Evolutionary conservation across 2,888 invertebrate genomes (phyloP), one percentile per base, ranked within the genome.

Genomic region (Aromia moschata): DNA sequence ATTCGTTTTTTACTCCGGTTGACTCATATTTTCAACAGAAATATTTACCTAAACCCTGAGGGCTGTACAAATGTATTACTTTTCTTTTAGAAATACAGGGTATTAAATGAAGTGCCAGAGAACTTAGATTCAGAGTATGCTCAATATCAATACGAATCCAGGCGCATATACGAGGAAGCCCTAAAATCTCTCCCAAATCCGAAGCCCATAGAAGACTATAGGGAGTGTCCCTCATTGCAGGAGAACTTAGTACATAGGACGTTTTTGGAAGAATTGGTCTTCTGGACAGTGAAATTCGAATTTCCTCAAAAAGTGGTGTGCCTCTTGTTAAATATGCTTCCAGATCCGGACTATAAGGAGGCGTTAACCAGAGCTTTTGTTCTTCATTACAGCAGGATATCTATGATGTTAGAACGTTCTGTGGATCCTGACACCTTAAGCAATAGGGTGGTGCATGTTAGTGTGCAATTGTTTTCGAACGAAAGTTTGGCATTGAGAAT

Each of bases 211-310:
- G 87, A 88, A 74, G 89, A 90, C 70, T 93, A 92, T 76, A 89
- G 90, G 72, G 89, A 93, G 79, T 87, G 92, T 73, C 89, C 91
- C 1, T 91, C 93, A 0, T 80, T 94, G 52, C 90, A 92, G 73
- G 89, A 91, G 68, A 87, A 89, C 20, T 83, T 96, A 33, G 86
- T 88, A 25, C 95, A 96, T 81, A 87, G 87, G 70, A 94, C 93
- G 0, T 87, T 96, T 64, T 84, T 96, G 14, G 97, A 98, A 80
- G 98, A 98, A 83, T 86, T 98, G 68, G 93, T 98, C 70, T 98
- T 98, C 83, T 98, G 98, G 98, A 96, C 95, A 15, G 95, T 98
- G 61, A 94, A 94, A 78, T 96, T 93, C 80, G 96, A 98, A 81
- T 98, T 98, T 83, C 98, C 98, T 0, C 96, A 98, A 82, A 96